Evolutionary conservation across 2,888 invertebrate genomes (phyloP).

Genomic region (Ophioninae sp.): DNA sequence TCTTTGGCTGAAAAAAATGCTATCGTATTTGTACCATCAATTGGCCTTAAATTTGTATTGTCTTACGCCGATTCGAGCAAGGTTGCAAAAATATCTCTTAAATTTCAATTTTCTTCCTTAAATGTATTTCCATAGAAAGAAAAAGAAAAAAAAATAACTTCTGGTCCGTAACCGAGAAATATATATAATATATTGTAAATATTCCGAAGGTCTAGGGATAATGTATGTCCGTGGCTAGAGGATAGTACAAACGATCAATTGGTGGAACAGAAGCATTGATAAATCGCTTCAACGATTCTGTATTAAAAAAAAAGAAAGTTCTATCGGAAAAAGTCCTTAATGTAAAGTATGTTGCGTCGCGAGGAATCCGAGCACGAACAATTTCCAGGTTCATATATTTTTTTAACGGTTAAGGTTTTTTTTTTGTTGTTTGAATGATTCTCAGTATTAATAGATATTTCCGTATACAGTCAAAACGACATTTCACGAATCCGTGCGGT

Average conservation of each 20-base stretch:
- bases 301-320: conserved; percentile 39
- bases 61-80: conserved; percentile 24
- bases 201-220: conserved; percentile 52
- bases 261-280: conserved; percentile 28
- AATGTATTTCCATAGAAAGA: conserved; percentile 22
- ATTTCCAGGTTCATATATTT: not conserved
- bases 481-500: conserved; percentile 27
- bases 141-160: conserved; percentile 3
- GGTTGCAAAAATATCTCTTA: conserved; percentile 31
- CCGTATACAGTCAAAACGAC: not conserved
- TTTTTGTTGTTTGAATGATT: conserved; percentile 18
- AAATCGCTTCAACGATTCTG: conserved; percentile 33
- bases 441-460: conserved; percentile 52
- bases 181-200: conserved; percentile 57
- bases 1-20: not conserved
- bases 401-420: not conserved
- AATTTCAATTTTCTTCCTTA: conserved; percentile 28
- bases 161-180: conserved; percentile 49
- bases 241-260: conserved; percentile 57
- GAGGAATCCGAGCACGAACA: not conserved
- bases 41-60: conserved; percentile 40
- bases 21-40: conserved; percentile 23
- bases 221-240: conserved; percentile 40
- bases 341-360: conserved; percentile 37
- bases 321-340: conserved; percentile 53